Evolutionary conservation across 2,888 invertebrate genomes (phyloP), one percentile per base, ranked within the genome.

Genomic region (Pteria penguin): DNA sequence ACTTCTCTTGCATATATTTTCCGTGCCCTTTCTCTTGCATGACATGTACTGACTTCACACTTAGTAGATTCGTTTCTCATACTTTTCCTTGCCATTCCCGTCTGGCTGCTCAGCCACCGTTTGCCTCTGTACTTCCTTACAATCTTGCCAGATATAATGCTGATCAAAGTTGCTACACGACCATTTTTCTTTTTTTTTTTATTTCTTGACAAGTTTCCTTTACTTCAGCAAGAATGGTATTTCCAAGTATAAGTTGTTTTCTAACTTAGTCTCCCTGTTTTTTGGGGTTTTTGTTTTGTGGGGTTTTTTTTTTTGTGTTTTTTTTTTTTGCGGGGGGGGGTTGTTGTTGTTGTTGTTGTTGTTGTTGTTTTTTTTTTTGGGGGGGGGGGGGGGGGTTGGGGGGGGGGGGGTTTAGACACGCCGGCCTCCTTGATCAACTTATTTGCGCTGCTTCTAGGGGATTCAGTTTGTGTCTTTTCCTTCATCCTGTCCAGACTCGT

Each of bases 111-210:
- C 24, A 72, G 24, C 63, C 63, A 63, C 8, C 65, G 63, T 26
- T 14, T 55, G 32, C 33, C 62, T 63, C 72, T 27, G 36, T 71
- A 62, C 60, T 71, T 71, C 52, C 36, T 61, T 29, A 62, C 11
- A 3, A 71, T 45, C n/a, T 36, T 61, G 27, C 70, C 70, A 4
- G 70, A 70, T 18, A 60, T 29, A 27, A 70, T 70, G 18, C 29
- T 70, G 22, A 55, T 32, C 27, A 68, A 24, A 24, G 68, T 33
- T 18, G n/a, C 14, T 8, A 68, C 58, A 52, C 52, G 31, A 0
- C 68, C 58, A 27, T 68, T 14, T 57, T 32, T 4, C n/a, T 68
- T 57, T n/a, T n/a, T 32, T 32, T 26, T n/a, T 68, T 32, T 29
- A 68, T 68, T 57, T 57, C 68, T 26, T 68, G 55, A 29, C 27